These are phyloP conservation scores for Stenodera caucasica DNA, from an alignment of 2,888 invertebrate species.

Conservation along the genomic window DNA sequence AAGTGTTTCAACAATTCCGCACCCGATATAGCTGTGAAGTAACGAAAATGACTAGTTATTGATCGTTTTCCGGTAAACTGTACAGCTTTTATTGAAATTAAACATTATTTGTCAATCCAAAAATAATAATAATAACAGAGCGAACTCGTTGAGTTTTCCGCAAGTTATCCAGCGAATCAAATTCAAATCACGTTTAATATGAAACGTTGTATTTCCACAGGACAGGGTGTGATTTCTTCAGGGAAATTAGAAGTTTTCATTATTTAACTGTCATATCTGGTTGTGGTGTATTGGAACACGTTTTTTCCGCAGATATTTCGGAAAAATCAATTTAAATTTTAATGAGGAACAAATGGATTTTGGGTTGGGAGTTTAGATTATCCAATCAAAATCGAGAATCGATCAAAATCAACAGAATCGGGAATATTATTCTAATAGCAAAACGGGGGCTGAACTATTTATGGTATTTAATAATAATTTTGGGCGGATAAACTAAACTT, in stretches of 20 bases:
- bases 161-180: conserved; percentile 18
- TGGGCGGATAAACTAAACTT: background rate
- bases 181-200: conserved; percentile 46
- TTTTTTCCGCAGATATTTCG: background rate
- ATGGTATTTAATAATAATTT: background rate
- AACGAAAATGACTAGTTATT: background rate
- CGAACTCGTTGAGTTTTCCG: background rate
- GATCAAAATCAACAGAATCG: background rate
- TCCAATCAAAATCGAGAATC: background rate
- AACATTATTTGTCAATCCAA: background rate
- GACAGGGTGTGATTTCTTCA: conserved; percentile 50
- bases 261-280: conserved; percentile 45
- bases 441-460: background rate
- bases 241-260: conserved; percentile 57
- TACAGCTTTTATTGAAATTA: conserved; percentile 23
- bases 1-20: too few species aligned
- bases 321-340: background rate
- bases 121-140: too few species aligned
- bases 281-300: background rate
- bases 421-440: background rate
- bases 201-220: conserved; percentile 30
- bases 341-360: background rate
- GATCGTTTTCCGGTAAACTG: background rate
- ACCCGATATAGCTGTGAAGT: too few species aligned
- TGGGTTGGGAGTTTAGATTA: background rate